Evolutionary conservation across 2,888 invertebrate genomes (phyloP), one percentile per base, ranked within the genome.

Genomic region (Drosophila paramelanica): DNA sequence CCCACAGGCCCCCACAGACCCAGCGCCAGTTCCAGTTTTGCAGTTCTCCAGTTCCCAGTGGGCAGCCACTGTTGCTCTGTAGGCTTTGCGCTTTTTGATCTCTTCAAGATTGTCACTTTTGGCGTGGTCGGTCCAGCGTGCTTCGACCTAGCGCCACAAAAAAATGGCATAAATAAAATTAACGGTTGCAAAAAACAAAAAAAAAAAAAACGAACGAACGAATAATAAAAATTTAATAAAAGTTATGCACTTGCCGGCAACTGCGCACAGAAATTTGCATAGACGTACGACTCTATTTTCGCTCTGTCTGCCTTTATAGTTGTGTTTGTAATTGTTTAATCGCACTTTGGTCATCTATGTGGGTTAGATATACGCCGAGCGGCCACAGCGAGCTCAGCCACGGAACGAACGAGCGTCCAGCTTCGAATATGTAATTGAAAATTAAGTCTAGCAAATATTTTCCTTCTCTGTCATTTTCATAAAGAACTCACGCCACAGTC

Each of bases 61-160:
- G 74, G 82, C 60, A 77, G 77, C 68, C 56, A 68, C 52, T 67
- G 64, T 68, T 70, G 46, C 71, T 83, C 73, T 61, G 80, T 82
- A 77, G 82, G 82, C 82, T 81, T 67, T 82, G 77, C 80, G 79
- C 85, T 81, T 78, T 85, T 82, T 81, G 83, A 83, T 83, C 83
- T 81, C 61, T 64, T 77, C 81, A 73, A 82, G 82, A 83, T 83
- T 83, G 83, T 71, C 82, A 79, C 70, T 67, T 69, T 71, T 79
- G 77, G 79, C 79, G 74, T 79, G 68, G 79, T 75, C 67, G 56
- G 58, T 61, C 42, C 55, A 57, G 49, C 49, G 49, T 38, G 36
- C 14, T 33, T 7, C 41, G 33, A 64, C 55, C 71, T 59, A 82
- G 81, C 79, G 85, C 82, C 81, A 78, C 65, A 79, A 43, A 33